Evolutionary conservation across 2,113 vertebrate genomes (phyloP).

Genomic region (Macrotus californicus): DNA sequence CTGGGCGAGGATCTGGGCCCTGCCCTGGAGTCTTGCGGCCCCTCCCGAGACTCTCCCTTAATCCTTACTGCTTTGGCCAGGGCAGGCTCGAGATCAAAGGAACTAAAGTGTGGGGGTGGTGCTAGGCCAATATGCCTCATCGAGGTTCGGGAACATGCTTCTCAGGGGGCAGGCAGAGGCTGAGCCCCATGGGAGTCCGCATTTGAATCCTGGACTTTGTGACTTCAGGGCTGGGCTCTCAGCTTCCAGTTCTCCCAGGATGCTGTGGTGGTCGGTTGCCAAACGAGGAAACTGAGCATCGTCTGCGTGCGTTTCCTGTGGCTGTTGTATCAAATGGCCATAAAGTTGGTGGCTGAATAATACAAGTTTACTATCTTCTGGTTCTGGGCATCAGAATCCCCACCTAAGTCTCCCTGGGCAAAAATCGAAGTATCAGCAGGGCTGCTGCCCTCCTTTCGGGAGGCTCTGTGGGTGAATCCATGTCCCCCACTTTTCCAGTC

Average conservation of each 20-base stretch:
- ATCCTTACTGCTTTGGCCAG: neutral
- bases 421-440: neutral
- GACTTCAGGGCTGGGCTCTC: neutral
- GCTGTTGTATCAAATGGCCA: neutral
- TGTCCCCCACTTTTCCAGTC: neutral
- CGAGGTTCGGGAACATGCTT: neutral
- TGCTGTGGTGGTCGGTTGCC: neutral
- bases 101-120: neutral
- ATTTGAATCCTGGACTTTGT: neutral
- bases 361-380: accelerated
- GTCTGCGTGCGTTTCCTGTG: accelerated
- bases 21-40: neutral
- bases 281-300: accelerated
- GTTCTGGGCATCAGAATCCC: neutral
- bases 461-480: accelerated
- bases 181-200: neutral
- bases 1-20: neutral
- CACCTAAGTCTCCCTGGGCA: neutral
- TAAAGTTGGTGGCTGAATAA: neutral
- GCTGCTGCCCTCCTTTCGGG: neutral
- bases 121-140: neutral
- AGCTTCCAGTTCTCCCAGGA: neutral
- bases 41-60: slow-evolving; percentile 22
- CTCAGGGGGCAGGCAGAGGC: neutral
- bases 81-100: neutral